Conservation (phyloP, 2,113 vertebrate genomes). For the Carassius auratus region DNA sequence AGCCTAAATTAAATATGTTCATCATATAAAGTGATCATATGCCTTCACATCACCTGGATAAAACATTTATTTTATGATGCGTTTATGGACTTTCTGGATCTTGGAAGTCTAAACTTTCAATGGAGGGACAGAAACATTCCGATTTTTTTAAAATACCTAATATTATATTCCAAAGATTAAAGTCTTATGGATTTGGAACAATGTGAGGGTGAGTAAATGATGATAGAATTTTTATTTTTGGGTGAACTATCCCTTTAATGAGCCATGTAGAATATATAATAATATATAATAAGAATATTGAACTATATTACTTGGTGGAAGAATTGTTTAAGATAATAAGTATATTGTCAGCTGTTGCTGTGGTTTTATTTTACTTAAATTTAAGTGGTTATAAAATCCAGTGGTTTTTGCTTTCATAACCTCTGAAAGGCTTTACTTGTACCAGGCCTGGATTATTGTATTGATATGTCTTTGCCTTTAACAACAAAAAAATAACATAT, state of each 20-base stretch:
- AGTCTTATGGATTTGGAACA: too few species aligned
- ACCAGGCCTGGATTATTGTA: background rate
- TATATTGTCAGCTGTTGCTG: background rate
- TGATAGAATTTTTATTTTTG: too few species aligned
- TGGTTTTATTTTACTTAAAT: background rate
- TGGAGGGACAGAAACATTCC: too few species aligned
- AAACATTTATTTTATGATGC: too few species aligned
- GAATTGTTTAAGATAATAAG: background rate
- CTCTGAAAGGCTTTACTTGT: background rate
- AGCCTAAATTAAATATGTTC: background rate
- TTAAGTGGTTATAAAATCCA: background rate
- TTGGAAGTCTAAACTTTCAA: too few species aligned
- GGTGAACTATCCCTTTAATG: background rate
- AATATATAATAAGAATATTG: background rate
- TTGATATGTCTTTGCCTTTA: background rate
- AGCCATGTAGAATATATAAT: background rate
- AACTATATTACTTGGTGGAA: background rate
- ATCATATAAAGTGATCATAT: too few species aligned
- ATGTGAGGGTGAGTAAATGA: too few species aligned
- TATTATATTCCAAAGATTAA: too few species aligned
- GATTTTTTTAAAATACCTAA: too few species aligned
- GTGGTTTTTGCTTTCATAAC: conserved; percentile 3
- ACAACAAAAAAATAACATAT: background rate
- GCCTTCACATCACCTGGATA: too few species aligned
- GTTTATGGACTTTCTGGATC: too few species aligned